Evolutionary conservation across 2,113 vertebrate species (phyloP).

Genomic region (Anolis sagrei): DNA sequence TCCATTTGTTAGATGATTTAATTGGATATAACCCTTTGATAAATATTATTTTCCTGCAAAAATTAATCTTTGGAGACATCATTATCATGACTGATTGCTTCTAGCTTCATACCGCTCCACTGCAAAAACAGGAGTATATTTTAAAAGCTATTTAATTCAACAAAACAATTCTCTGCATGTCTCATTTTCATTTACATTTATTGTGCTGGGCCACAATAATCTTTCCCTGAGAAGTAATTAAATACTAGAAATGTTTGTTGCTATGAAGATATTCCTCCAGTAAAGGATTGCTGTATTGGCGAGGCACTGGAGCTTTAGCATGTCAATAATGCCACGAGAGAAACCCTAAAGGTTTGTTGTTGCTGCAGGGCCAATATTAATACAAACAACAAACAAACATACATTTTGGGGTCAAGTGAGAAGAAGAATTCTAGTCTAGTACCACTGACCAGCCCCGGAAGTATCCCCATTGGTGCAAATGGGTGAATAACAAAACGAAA

Average conservation of each 20-base stretch:
- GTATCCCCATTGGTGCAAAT: too few relatives aligned
- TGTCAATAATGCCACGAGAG: too few relatives aligned
- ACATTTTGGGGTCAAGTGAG: too few relatives aligned
- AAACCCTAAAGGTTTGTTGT: too few relatives aligned
- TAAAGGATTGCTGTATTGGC: too few relatives aligned
- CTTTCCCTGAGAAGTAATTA: background rate
- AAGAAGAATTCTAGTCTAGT: too few relatives aligned
- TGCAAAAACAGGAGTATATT: slow-evolving; percentile 6
- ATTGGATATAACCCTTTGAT: background rate
- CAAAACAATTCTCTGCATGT: background rate
- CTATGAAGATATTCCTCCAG: background rate
- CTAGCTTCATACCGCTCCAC: background rate
- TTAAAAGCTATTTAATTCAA: slow-evolving; percentile 3
- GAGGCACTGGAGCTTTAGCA: too few relatives aligned
- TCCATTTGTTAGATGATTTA: background rate
- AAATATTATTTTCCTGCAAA: slow-evolving; percentile 11
- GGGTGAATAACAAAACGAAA: too few relatives aligned
- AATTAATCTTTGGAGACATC: background rate
- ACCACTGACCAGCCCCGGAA: too few relatives aligned
- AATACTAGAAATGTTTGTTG: slow-evolving; percentile 15
- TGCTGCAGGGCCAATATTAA: too few relatives aligned
- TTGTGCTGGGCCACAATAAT: background rate
- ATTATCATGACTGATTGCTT: background rate
- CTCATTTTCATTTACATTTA: background rate
- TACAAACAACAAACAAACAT: too few relatives aligned